Evolutionary conservation across 2,113 vertebrate species (phyloP), one percentile per base, ranked within the genome.

Genomic region (Oceanodroma tethys): DNA sequence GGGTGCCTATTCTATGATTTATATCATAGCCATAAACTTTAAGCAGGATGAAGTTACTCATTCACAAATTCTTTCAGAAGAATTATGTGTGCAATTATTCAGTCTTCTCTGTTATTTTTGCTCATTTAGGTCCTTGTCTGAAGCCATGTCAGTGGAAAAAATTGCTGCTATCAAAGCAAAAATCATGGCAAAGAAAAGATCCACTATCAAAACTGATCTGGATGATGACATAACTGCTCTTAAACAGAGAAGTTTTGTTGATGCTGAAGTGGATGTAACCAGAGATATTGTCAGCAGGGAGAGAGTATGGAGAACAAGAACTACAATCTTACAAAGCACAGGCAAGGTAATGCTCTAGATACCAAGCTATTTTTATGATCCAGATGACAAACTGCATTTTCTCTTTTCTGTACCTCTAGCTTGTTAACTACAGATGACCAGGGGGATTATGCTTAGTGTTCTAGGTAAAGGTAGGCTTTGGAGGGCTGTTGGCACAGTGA

Each of bases 101-200:
- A 88, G 52, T 89, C 43, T 83, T 18, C 87, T 5, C 52, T 95
- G 40, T 91, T 62, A 22, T 52, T 97, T 84, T 96, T 93, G n/a
- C 56, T 88, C 26, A 32, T 98, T 91, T 97, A 99, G 99, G 94
- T 99, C 99, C 47, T 98, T 99, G 94, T 99, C 99, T 36, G 99
- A 99, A 97, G 99, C 99, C 96, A 99, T 99, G 99, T 99, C 99
- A 8, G 99, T 99, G 98, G 99, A 99, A 97, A 99, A 99, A 98
- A 99, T 99, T 63, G 99, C 99, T 68, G 99, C 99, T 96, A 99
- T 99, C 98, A 99, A 99, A 97, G 99, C 99, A 94, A 99, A 99
- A 97, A 99, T 99, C 90, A 99, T 99, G 99, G 99, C 99, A 71
- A 99, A 99, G 98, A 99, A 99, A 98, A 99, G 99, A 92, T 99